Evolutionary conservation across 2,113 vertebrate species (phyloP).

Genomic region (Gnathonemus longibarbis): DNA sequence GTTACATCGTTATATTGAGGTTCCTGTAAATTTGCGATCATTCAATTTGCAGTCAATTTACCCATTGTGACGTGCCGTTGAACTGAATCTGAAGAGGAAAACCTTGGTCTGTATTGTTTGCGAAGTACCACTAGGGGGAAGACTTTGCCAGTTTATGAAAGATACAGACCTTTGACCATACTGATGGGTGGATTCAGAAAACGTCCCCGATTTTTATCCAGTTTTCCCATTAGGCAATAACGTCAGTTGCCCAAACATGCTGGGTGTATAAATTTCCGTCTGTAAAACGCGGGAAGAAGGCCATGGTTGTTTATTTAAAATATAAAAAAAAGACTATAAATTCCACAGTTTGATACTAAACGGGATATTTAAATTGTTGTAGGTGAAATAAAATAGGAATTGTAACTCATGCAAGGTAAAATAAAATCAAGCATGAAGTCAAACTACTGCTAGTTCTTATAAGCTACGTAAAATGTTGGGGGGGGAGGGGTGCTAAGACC

Average conservation of each 20-base stretch:
- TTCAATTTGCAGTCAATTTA: neutral
- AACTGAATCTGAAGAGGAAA: neutral
- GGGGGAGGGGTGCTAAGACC: no score
- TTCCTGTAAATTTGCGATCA: neutral
- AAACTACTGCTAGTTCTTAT: no score
- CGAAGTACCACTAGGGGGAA: neutral
- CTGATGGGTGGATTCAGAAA: neutral
- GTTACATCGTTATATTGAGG: neutral
- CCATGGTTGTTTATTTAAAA: neutral
- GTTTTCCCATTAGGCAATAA: neutral
- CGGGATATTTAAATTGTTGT: neutral
- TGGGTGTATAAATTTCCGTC: neutral
- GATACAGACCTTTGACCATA: neutral
- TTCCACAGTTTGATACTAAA: neutral
- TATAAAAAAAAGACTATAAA: neutral
- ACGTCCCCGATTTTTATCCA: neutral
- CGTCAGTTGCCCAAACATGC: neutral
- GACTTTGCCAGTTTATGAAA: neutral
- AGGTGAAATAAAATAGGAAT: neutral
- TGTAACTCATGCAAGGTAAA: neutral
- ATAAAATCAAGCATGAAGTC: neutral
- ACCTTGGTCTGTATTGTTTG: neutral
- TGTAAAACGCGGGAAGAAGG: neutral
- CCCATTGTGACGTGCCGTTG: neutral
- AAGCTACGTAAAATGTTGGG: no score